Base-by-base conservation (phyloP, 2,888 invertebrate genomes). In the Empis livida region DNA sequence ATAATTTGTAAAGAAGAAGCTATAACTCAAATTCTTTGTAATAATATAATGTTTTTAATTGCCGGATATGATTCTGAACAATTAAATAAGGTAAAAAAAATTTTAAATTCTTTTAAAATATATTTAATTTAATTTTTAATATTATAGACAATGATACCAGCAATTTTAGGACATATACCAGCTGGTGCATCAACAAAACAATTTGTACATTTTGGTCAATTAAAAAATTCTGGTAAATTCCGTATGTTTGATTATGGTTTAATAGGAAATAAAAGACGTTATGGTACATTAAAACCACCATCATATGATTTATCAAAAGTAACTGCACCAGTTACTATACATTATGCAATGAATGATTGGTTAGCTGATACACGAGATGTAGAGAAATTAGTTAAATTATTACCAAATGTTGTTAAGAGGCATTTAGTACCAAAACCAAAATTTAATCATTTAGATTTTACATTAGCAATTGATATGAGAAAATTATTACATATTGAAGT, bases 121-220 rank as follows among this genome's bases (percentile, higher is more conserved):
- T 39, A 15, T 5, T 35, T n/a, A 35, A 35, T 35, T 13, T 13
- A 9, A 9, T 17, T 27, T 35, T 13, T 35, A 13, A 35, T 35
- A n/a, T 50, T 64, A 9, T 48, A 80, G 79, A 78, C 77, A 2
- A 70, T 80, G 61, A 53, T 82, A 38, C 79, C 81, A 0, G 74
- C 78, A 0, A 77, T 79, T 50, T 55, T 78, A 6, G 73, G 73
- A 2, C 78, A 80, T 53, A 63, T 72, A 1, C 82, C 82, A 3
- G 79, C 81, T 2, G 82, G 82, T 8, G 67, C 77, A 1, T 73
- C 82, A 1, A 71, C 74, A 1, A 73, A 74, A 55, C 81, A 83
- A 59, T 57, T 84, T 0, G 65, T 75, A 2, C 85, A 86, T 63
- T 85, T 75, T 58, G 77, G 71, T 1, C 84, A 85, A 67, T 71